Base-by-base conservation (phyloP, 1,140 invertebrate genomes). In the Zaprionus camerounensis region DNA sequence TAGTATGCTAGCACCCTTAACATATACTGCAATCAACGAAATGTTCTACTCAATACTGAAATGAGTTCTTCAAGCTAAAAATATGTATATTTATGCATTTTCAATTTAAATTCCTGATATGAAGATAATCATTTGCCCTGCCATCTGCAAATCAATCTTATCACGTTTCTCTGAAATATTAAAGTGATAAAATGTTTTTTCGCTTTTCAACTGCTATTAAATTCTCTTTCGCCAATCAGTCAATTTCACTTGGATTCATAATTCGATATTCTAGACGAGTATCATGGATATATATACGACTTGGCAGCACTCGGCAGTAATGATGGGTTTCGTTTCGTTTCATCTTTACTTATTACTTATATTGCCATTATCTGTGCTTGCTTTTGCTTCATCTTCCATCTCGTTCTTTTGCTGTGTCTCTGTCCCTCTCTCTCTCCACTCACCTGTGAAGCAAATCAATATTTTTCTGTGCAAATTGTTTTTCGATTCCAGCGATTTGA, bases 401-500 rank as follows among this genome's bases (percentile, higher is more conserved):
- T 51, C 46, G 9, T 3, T 51, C 9, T 24, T 1, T 22, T 9
- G 3, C 20, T 51, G 1, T 24, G 0, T 22, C 20, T 51, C 12
- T 49, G 2, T 5, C 11, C 24, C 46, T 22, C 5, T 13, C 3
- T 22, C 6, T 49, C 11, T 22, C 9, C 20, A 20, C 12, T 51
- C 46, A 51, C 46, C 46, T 51, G 46, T 51, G 20, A 22, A 51
- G 46, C 20, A 22, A 51, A 51, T 51, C 46, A 24, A 51, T 51
- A 51, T 51, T 17, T 51, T 55, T 65, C 20, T 34, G 31, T 26
- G 15, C 17, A 22, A 53, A 64, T 53, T 64, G 31, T 34, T 53
- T 26, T 64, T 53, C 62, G 20, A 13, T 64, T 53, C 7, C 17
- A 65, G 62, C 62, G 36, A 65, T 53, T 65, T 65, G 62, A 34